These are phyloP conservation scores for Drosophila greeni DNA, from an alignment of 2,888 invertebrate genomes.

Conservation along the genomic window DNA sequence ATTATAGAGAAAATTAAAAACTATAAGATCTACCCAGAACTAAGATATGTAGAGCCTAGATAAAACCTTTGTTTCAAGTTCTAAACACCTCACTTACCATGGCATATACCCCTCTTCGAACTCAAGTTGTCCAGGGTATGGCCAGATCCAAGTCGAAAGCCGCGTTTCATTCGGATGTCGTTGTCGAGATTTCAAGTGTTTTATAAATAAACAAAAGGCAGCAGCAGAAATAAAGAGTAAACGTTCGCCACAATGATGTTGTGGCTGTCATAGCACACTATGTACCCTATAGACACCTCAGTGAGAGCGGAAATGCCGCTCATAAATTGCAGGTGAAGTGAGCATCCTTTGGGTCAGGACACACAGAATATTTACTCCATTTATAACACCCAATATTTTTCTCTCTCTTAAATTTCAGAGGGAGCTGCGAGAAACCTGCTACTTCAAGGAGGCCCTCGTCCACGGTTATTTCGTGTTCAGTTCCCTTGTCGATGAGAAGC, in stretches of 20 bases:
- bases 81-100: background rate
- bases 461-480: conserved; percentile 79
- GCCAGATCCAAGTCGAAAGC: conserved; percentile 44
- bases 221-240: conserved; percentile 11
- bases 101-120: background rate
- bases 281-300: background rate
- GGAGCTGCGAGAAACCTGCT: conserved; percentile 78
- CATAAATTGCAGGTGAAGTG: conserved; percentile 63
- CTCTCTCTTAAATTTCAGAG: conserved; percentile 63
- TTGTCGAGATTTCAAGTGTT: conserved; percentile 69
- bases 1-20: too few species aligned
- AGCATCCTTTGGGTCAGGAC: background rate
- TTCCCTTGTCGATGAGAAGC: conserved; percentile 77
- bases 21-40: too few species aligned
- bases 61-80: background rate
- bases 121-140: background rate
- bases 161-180: conserved; percentile 60
- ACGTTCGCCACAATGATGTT: conserved; percentile 42
- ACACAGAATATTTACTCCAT: conserved; percentile 10
- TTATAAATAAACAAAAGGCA: conserved; percentile 71
- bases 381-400: background rate
- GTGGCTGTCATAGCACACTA: conserved; percentile 29
- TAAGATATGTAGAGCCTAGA: background rate
- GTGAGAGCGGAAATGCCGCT: conserved; percentile 55
- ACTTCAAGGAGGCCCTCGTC: conserved; percentile 78